phyloP scores from a whole-genome alignment of 2,888 invertebrate species.

The Morpho helenor region DNA sequence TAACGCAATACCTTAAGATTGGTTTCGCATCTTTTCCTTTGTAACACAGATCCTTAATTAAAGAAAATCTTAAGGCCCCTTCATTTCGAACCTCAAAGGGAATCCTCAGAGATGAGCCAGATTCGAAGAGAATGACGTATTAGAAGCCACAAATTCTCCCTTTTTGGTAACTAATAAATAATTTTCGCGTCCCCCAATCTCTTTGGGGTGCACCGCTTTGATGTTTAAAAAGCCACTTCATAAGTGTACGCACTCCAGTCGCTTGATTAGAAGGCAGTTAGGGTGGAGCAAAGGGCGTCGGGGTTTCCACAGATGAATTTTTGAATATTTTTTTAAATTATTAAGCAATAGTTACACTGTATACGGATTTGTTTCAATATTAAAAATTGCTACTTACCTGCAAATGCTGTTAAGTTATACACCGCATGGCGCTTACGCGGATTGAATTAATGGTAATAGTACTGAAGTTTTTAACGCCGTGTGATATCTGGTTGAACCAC shows the following conservation, averaged over 20 bases:
- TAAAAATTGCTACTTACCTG: not conserved
- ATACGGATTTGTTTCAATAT: not conserved
- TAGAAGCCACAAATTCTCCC: conserved; percentile 37
- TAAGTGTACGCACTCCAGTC: conserved; percentile 53
- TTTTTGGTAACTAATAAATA: conserved; percentile 58
- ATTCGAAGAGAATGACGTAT: conserved; percentile 28
- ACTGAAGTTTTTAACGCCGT: no score
- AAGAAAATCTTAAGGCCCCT: conserved; percentile 37
- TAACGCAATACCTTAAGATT: no score
- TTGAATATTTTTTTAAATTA: conserved; percentile 29
- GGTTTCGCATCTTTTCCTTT: conserved; percentile 9
- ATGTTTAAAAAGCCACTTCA: conserved; percentile 66
- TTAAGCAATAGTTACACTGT: conserved; percentile 7
- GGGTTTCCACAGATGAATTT: conserved; percentile 42
- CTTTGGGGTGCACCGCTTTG: conserved; percentile 47
- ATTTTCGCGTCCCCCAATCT: conserved; percentile 45
- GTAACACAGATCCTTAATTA: conserved; percentile 33
- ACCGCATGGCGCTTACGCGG: not conserved
- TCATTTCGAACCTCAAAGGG: conserved; percentile 38
- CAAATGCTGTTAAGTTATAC: no score
- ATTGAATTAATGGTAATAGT: no score
- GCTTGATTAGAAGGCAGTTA: conserved; percentile 65
- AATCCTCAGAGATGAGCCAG: conserved; percentile 32
- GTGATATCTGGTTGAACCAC: no score
- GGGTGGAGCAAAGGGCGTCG: conserved; percentile 31